phyloP scores from a whole-genome alignment of 2,888 invertebrate genomes.

The Drosophila ezoana region DNA sequence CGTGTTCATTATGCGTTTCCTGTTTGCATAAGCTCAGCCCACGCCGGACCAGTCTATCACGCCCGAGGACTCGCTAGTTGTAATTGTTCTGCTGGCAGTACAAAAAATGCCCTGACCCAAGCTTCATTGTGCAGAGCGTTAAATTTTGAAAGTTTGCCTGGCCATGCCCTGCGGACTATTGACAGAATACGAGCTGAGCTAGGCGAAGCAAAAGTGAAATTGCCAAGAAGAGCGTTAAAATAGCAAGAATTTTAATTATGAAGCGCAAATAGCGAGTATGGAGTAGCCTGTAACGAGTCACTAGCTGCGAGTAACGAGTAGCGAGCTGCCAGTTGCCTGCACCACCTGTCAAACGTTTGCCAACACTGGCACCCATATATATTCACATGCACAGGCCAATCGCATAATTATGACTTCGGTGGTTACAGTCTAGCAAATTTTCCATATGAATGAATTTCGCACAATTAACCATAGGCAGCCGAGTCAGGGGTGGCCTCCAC shows the following conservation, averaged over 20 bases:
- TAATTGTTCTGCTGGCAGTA: constrained; percentile 65
- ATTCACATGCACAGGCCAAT: constrained; percentile 28
- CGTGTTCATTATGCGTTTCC: constrained; percentile 80
- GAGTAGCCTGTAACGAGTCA: constrained; percentile 3
- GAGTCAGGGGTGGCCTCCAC: constrained; percentile 27
- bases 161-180: constrained; percentile 65
- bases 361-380: constrained; percentile 25
- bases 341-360: constrained; percentile 30
- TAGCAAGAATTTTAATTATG: constrained; percentile 68
- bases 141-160: constrained; percentile 76
- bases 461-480: constrained; percentile 59
- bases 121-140: constrained; percentile 72
- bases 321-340: background rate
- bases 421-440: constrained; percentile 76
- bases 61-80: constrained; percentile 57
- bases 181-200: constrained; percentile 57
- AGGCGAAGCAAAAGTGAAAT: constrained; percentile 58
- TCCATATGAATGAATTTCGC: constrained; percentile 76
- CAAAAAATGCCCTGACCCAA: constrained; percentile 11
- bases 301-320: constrained; percentile 2
- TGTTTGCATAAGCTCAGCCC: constrained; percentile 70
- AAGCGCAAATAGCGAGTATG: constrained; percentile 50
- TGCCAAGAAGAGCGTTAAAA: constrained; percentile 60
- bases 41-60: constrained; percentile 24
- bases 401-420: constrained; percentile 73